Conservation (phyloP, 2,888 invertebrate species). For the Drosophila imparisetae region DNA sequence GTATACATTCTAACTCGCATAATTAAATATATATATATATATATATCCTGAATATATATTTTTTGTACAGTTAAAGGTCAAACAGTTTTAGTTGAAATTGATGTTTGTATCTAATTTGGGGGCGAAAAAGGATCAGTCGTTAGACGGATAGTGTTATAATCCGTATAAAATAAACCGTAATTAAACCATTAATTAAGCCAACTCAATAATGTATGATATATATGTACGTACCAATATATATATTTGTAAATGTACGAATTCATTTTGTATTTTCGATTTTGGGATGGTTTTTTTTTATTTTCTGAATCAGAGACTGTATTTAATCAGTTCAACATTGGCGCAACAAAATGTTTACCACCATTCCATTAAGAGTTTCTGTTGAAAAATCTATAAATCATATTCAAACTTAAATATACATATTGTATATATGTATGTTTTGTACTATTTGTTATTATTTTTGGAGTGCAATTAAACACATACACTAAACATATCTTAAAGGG, state of each 20-base stretch:
- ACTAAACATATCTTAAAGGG: constrained; percentile 53
- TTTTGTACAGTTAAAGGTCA: constrained; percentile 53
- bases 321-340: constrained; percentile 11
- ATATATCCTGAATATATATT: constrained; percentile 11
- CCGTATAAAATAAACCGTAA: constrained; percentile 29
- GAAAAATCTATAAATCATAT: constrained; percentile 1
- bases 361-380: constrained; percentile 23
- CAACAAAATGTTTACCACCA: constrained; percentile 8
- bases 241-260: constrained; percentile 63
- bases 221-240: constrained; percentile 60
- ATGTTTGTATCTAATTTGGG: constrained; percentile 48
- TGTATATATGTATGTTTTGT: constrained; percentile 1
- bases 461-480: constrained; percentile 45
- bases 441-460: constrained; percentile 12
- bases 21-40: constrained; percentile 8
- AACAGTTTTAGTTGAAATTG: constrained; percentile 49
- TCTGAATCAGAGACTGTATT: constrained; percentile 12
- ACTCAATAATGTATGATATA: constrained; percentile 69
- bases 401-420: not conserved
- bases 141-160: constrained; percentile 17
- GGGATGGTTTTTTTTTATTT: constrained; percentile 35
- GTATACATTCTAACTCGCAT: constrained; percentile 37
- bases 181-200: constrained; percentile 47
- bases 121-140: constrained; percentile 4
- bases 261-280: constrained; percentile 56